Conservation (phyloP, 2,888 invertebrate genomes). For the Cheilosia soror region DNA sequence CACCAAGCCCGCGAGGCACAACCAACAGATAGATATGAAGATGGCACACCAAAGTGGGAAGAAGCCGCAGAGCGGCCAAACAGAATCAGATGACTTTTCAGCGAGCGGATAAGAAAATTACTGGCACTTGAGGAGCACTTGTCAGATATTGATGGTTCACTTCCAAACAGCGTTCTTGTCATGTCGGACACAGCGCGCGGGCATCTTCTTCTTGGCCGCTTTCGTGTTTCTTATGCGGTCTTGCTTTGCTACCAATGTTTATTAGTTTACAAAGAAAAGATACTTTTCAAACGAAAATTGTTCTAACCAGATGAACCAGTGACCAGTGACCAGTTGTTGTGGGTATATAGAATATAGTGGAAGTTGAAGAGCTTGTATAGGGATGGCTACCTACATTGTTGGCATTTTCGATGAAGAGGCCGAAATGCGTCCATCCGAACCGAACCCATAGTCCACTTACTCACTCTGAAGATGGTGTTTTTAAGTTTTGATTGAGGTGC, state of each 20-base stretch:
- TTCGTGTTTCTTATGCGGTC: background rate
- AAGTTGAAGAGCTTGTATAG: conserved; percentile 33
- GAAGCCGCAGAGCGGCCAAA: background rate
- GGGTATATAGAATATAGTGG: background rate
- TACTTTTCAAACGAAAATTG: conserved; percentile 50
- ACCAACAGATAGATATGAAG: conserved; percentile 36
- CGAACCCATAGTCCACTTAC: conserved; percentile 7
- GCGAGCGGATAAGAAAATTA: conserved; percentile 74
- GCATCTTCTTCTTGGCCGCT: conserved; percentile 14
- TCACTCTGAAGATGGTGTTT: conserved; percentile 49
- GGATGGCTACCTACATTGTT: conserved; percentile 19
- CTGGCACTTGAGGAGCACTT: conserved; percentile 74
- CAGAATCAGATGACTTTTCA: conserved; percentile 67
- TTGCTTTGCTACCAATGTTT: conserved; percentile 24
- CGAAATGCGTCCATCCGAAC: background rate
- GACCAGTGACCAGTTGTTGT: conserved; percentile 13
- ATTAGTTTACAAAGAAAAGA: conserved; percentile 46
- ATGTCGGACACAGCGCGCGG: conserved; percentile 42
- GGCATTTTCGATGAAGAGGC: conserved; percentile 28
- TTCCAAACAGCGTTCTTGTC: conserved; percentile 66
- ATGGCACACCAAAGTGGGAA: conserved; percentile 57
- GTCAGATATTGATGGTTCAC: conserved; percentile 74
- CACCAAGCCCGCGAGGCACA: conserved; percentile 46
- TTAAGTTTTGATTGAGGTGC: conserved; percentile 60
- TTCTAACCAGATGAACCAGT: conserved; percentile 29